Evolutionary conservation across 1,140 invertebrate genomes (phyloP).

Genomic region (Drosophila eugracilis): DNA sequence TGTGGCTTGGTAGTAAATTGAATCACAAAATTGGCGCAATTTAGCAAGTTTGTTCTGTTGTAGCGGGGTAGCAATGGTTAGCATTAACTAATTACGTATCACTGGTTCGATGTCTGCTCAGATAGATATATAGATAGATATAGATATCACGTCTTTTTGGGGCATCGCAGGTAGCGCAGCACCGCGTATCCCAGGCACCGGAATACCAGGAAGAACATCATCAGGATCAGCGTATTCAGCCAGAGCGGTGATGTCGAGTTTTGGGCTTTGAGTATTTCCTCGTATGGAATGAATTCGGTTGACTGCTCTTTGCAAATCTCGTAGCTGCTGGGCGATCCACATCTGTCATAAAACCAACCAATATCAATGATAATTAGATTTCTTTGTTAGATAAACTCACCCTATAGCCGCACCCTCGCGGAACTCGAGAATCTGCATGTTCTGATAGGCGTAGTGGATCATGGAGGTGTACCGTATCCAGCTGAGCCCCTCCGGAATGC

Average conservation of each 20-base stretch:
- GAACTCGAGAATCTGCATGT: conserved; percentile 94
- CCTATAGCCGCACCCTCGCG: conserved; percentile 88
- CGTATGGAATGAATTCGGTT: conserved; percentile 87
- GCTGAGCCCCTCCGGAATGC: conserved; percentile 91
- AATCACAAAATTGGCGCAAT: conserved; percentile 76
- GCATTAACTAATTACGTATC: conserved; percentile 71
- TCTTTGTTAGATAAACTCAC: conserved; percentile 86
- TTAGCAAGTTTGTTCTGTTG: conserved; percentile 65
- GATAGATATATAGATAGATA: neutral
- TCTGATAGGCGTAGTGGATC: conserved; percentile 94
- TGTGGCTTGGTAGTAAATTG: conserved; percentile 62
- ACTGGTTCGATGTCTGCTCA: conserved; percentile 74
- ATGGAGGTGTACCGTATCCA: conserved; percentile 93
- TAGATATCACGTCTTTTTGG: conserved; percentile 80
- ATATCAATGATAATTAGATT: too few species aligned
- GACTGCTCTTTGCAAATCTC: conserved; percentile 87
- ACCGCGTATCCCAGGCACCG: conserved; percentile 91
- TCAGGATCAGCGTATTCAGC: conserved; percentile 91
- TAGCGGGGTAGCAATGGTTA: conserved; percentile 22
- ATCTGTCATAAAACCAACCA: conserved; percentile 85
- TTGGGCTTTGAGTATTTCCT: conserved; percentile 89
- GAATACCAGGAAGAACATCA: conserved; percentile 91
- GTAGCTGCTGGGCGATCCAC: conserved; percentile 89
- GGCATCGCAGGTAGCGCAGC: conserved; percentile 89
- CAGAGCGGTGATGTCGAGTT: conserved; percentile 88